Conservation (phyloP, 37 sponge, comb jelly and placozoan species). For the Amphimedon queenslandica region DNA sequence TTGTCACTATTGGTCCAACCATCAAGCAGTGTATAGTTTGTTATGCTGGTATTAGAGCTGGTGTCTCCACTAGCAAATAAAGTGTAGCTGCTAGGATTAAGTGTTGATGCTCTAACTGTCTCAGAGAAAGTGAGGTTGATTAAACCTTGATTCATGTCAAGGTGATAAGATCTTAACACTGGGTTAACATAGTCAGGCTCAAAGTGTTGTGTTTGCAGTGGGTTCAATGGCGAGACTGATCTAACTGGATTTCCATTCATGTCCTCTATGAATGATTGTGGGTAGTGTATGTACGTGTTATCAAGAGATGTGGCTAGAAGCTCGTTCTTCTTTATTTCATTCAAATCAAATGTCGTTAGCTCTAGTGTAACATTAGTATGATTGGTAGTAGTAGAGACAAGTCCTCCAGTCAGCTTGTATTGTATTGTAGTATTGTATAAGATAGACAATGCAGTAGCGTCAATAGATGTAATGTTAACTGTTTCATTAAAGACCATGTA, state of each 20-base stretch:
- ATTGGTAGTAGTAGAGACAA: conserved; percentile 15
- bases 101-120: conserved; percentile 57
- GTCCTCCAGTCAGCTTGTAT: conserved; percentile 59
- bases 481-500: conserved; percentile 78
- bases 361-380: conserved; percentile 43
- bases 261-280: conserved; percentile 51
- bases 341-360: conserved; percentile 73
- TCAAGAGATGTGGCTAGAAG: conserved; percentile 38
- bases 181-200: conserved; percentile 61
- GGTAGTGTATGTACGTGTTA: conserved; percentile 38
- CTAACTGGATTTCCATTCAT: conserved; percentile 67
- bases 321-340: conserved; percentile 77
- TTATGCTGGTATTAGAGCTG: conserved; percentile 7
- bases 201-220: conserved; percentile 28
- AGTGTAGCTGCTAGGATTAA: conserved; percentile 44
- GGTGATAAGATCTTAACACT: conserved; percentile 41
- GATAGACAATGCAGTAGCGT: conserved; percentile 41
- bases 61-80: conserved; percentile 27
- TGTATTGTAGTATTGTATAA: not conserved
- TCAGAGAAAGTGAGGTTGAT: conserved; percentile 77
- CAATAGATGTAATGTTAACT: conserved; percentile 63
- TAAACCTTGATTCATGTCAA: conserved; percentile 75
- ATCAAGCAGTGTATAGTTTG: conserved; percentile 28
- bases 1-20: conserved; percentile 43
- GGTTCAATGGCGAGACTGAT: not conserved